Base-by-base conservation (phyloP, 2,113 vertebrate genomes). In the Pleuronectes platessa region DNA sequence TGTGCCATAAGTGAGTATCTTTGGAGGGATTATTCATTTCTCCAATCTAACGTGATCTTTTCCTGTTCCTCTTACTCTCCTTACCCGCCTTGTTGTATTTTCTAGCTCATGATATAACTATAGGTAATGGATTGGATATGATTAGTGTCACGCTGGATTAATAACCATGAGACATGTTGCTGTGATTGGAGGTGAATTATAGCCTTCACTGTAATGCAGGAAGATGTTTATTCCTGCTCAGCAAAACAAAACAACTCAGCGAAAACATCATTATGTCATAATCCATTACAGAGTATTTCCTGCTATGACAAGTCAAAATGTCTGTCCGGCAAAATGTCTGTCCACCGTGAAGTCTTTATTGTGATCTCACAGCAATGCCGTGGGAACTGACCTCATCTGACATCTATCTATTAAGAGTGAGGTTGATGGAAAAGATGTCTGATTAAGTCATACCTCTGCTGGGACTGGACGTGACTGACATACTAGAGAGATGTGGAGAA, bases 91-190 rank as follows among this genome's bases (percentile, higher is more conserved):
- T 55, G 35, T 45, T 65, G 11, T 64, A 14, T 10, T 67, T 23
- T 59, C 23, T 20, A 18, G 51, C 31, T 7, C 23, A 1, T 58
- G 47, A 69, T 71, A 68, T 53, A 78, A 68, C 59, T 0, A 2
- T 15, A 51, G 35, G 18, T 23, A 18, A 3, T 15, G 11, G 61
- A 23, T 27, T 24, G 6, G 53, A 64, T 56, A 3, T 18, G 24
- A 47, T 76, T 51, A 55, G 15, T 17, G 70, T 72, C 73, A 60
- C 24, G 14, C 51, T 67, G 69, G 17, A 68, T 78, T 53, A 60
- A 54, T n/a, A 27, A 21, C 13, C 54, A 4, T 24, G 27, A 40
- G 42, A 47, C 55, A 60, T 55, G 45, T 63, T 47, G 40, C 59
- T 27, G 27, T 60, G 53, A 71, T 21, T 1, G 0, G 17, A 18